These are phyloP conservation scores for Graptemys geographica DNA, from an alignment of 2,797 vertebrate species.

Conservation along the genomic window DNA sequence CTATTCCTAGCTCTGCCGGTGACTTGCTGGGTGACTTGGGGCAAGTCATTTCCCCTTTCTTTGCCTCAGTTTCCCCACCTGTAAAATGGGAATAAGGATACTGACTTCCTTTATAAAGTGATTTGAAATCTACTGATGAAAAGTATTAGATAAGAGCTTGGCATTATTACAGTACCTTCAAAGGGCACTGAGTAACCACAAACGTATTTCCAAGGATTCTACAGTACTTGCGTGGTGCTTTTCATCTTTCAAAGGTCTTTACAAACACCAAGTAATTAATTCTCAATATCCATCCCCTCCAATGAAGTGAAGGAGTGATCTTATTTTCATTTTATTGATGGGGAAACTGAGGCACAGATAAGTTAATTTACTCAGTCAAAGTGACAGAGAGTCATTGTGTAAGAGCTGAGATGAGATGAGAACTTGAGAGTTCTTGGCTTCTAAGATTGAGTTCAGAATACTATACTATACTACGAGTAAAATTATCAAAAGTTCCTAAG, in stretches of 20 bases:
- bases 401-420: constrained; percentile 44
- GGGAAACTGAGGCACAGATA: constrained; percentile 50
- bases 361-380: constrained; percentile 38
- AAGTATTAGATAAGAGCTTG: background rate
- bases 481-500: background rate
- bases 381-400: constrained; percentile 52
- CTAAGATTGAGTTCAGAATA: constrained; percentile 23
- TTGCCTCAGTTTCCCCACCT: constrained; percentile 52
- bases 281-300: background rate
- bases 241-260: background rate
- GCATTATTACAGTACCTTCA: background rate
- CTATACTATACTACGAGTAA: background rate
- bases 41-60: constrained; percentile 29
- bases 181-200: background rate
- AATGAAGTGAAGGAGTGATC: background rate
- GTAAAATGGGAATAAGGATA: constrained; percentile 41
- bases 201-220: background rate
- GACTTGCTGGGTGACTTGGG: constrained; percentile 21
- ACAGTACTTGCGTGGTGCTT: background rate
- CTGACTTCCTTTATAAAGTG: constrained; percentile 59
- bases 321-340: constrained; percentile 30
- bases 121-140: constrained; percentile 28
- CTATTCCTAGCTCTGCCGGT: constrained; percentile 1
- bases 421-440: constrained; percentile 54
- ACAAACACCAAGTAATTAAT: background rate